Evolutionary conservation across 2,113 vertebrate genomes (phyloP).

Genomic region (Pluvialis apricaria): DNA sequence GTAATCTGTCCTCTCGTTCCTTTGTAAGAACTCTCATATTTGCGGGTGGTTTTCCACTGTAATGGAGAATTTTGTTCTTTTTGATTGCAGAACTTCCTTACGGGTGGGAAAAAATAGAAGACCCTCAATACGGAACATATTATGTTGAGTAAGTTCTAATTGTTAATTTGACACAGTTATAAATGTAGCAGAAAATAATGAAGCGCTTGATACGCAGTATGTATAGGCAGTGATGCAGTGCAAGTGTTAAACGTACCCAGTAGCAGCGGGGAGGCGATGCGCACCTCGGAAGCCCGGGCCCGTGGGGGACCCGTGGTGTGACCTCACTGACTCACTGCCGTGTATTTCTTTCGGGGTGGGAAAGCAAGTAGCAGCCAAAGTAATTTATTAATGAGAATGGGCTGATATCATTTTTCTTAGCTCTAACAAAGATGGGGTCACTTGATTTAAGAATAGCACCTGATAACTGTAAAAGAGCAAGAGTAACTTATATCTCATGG

Average conservation of each 20-base stretch:
- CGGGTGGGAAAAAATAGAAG: constrained; percentile 98
- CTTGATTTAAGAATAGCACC: background rate
- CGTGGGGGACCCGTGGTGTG: too few relatives aligned
- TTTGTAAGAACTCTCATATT: background rate
- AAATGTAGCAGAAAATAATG: background rate
- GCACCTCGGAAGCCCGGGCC: too few relatives aligned
- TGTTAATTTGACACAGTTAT: background rate
- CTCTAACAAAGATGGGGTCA: background rate
- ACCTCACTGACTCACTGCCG: background rate
- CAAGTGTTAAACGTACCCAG: background rate
- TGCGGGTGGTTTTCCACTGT: background rate
- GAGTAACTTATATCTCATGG: background rate
- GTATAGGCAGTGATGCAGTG: background rate
- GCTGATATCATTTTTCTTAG: background rate
- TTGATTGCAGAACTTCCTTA: constrained; percentile 91
- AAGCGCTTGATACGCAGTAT: background rate
- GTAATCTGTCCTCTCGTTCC: background rate
- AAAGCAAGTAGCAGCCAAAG: background rate
- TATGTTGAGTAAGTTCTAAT: constrained; percentile 92
- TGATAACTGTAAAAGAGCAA: background rate
- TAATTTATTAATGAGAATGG: background rate
- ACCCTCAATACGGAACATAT: constrained; percentile 95
- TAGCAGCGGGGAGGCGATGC: background rate
- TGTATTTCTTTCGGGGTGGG: background rate
- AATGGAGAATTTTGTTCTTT: constrained; percentile 2